A percentile compares a stretch with the other conserved stretches of the same genome.
These are phyloP conservation scores for Agonopterix heracliana DNA, from an alignment of 2,888 invertebrate species.

Conservation along the genomic window DNA sequence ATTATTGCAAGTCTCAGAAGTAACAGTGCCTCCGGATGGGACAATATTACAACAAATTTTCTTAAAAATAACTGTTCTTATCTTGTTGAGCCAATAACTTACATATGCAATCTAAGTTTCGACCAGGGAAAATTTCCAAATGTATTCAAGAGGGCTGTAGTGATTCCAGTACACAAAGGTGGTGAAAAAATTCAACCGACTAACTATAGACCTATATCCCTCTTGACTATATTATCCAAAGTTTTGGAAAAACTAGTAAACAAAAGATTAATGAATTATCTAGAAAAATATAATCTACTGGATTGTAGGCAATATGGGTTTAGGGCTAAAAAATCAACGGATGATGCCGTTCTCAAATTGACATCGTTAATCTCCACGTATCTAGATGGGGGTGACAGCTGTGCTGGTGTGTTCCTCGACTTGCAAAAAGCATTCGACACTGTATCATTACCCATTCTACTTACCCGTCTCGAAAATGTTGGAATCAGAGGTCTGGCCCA, in stretches of 20 bases:
- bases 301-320: slow-evolving; percentile 8
- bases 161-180: slow-evolving; percentile 6
- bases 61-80: slow-evolving; percentile 1
- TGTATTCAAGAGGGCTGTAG: slow-evolving; percentile 6
- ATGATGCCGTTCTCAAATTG: slow-evolving; percentile 1
- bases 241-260: too few relatives aligned
- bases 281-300: slow-evolving; percentile 5
- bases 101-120: slow-evolving; percentile 8
- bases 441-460: too few relatives aligned
- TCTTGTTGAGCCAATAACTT: slow-evolving; percentile 4
- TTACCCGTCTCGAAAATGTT: slow-evolving; percentile 4
- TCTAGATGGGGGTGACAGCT: not conserved
- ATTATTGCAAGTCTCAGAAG: too few relatives aligned
- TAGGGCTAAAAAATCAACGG: slow-evolving; percentile 2
- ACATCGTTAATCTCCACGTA: not conserved
- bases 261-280: too few relatives aligned
- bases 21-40: slow-evolving; percentile 6
- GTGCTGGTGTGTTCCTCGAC: not conserved
- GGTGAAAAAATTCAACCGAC: not conserved
- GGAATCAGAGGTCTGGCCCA: slow-evolving; percentile 8
- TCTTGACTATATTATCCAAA: too few relatives aligned
- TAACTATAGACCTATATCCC: slow-evolving; percentile 10
- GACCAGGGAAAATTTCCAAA: slow-evolving; percentile 7
- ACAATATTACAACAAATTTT: slow-evolving; percentile 5
- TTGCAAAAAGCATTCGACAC: too few relatives aligned